phyloP scores from a whole-genome alignment of 2,113 vertebrate genomes.

The Tinamus guttatus region DNA sequence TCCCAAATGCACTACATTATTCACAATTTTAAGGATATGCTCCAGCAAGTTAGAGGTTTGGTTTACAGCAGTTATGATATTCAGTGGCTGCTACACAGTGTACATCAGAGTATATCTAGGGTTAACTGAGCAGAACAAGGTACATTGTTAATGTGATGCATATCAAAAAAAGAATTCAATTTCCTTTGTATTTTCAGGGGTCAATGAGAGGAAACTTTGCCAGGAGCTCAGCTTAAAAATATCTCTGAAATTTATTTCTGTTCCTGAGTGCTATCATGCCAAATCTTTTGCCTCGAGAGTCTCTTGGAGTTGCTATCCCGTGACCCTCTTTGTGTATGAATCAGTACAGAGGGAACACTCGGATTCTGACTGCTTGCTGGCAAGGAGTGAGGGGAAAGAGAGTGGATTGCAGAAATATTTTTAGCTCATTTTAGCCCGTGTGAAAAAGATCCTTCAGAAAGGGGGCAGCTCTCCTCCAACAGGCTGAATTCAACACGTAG shows the following conservation, averaged over 20 bases:
- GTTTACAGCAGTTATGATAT: not conserved
- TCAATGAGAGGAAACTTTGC: not conserved
- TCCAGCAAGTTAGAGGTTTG: not conserved
- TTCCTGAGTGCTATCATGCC: not conserved
- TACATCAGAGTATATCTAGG: not conserved
- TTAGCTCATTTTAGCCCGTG: not conserved
- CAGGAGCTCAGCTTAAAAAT: not conserved
- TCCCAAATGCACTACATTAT: not conserved
- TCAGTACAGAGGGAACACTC: not conserved
- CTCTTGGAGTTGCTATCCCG: rapidly evolving
- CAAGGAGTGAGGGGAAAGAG: not conserved
- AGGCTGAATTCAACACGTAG: not conserved
- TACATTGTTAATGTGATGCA: not conserved
- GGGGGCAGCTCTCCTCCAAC: not conserved
- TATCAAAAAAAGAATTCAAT: not conserved
- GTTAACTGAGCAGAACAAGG: not conserved
- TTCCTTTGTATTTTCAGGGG: not conserved
- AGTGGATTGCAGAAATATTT: not conserved
- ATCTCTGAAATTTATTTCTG: not conserved
- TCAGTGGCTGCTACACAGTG: not conserved
- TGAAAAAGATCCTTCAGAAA: not conserved
- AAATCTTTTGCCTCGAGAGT: not conserved
- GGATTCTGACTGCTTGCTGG: not conserved
- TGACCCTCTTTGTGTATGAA: not conserved
- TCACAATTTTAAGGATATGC: not conserved